Evolutionary conservation across 2,797 vertebrate genomes (phyloP), one percentile per base, ranked within the genome.

Genomic region (Notolepis coatsorum): DNA sequence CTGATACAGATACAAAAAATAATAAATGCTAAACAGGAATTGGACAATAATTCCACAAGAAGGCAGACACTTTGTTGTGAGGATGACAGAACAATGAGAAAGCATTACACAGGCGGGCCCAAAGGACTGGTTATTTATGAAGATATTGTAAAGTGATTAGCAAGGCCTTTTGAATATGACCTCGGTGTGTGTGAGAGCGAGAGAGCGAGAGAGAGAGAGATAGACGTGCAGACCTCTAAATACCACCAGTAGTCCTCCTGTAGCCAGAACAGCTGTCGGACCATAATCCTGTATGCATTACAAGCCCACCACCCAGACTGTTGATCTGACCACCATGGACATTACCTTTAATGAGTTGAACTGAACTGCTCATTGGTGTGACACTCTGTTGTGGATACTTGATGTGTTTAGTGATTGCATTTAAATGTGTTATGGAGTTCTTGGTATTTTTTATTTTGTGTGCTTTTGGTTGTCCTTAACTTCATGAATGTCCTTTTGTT

Each of bases 91-190:
- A 71, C 8, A 51, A 12, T 20, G 8, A 25, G 54, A 60, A 69
- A 20, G 23, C 60, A 74, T 65, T 71, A 65, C 18, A 71, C 24
- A 17, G n/a, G 60, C 60, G n/a, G n/a, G n/a, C n/a, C n/a, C n/a
- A n/a, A 9, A 63, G 35, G 55, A 59, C 25, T 57, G 7, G 38
- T 71, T 48, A 79, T 58, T 68, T 80, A 69, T 59, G 35, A 56
- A 50, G 49, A 68, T 77, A 79, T 79, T 78, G 72, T 18, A 30
- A 42, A 62, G 39, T 57, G 63, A 81, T 82, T 78, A 83, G 35
- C 24, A 30, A 62, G 30, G 54, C 63, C 38, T 25, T 68, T 63
- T 62, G 48, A 56, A 72, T 64, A 45, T 25, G 59, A 62, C 41
- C 41, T 73, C 59, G 20, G 15, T 53, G 45, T 57, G 71, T 76